phyloP scores from a whole-genome alignment of 1,140 invertebrate species.

The Cydia strobilella region DNA sequence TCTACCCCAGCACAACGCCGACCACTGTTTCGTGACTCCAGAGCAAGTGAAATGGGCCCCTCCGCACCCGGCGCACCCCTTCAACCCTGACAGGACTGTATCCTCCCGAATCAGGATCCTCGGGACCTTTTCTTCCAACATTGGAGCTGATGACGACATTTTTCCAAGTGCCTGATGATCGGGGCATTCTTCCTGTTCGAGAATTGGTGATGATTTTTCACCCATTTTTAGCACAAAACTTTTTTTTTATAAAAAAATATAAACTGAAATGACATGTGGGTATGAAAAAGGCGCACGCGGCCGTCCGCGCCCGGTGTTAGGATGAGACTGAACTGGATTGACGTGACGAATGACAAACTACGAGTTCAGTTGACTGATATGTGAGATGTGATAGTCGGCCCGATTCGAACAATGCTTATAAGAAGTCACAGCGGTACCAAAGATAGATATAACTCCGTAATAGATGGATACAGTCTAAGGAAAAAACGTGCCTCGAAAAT shows the following conservation, averaged over 20 bases:
- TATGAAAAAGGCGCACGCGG: too few relatives aligned
- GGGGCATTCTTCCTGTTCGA: neutral
- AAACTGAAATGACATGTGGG: too few relatives aligned
- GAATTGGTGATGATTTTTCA: neutral
- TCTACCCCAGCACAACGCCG: constrained; percentile 68
- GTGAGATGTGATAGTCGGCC: too few relatives aligned
- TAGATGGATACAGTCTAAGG: too few relatives aligned
- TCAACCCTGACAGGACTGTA: constrained; percentile 59
- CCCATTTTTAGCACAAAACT: neutral
- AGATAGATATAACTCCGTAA: too few relatives aligned
- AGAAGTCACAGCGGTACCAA: too few relatives aligned
- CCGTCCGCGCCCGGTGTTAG: neutral
- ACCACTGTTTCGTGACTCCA: constrained; percentile 67
- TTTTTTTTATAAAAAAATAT: neutral
- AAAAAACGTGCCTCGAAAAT: too few relatives aligned
- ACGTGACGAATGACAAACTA: too few relatives aligned
- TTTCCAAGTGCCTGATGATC: constrained; percentile 57
- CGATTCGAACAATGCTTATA: too few relatives aligned
- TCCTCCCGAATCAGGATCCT: constrained; percentile 69
- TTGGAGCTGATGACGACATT: constrained; percentile 50
- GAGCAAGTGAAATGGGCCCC: constrained; percentile 62
- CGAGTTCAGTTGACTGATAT: too few relatives aligned
- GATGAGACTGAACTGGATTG: too few relatives aligned
- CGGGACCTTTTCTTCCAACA: constrained; percentile 53
- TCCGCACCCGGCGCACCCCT: constrained; percentile 65